Evolutionary conservation across 2,113 vertebrate genomes (phyloP).

Genomic region (Murina feae): DNA sequence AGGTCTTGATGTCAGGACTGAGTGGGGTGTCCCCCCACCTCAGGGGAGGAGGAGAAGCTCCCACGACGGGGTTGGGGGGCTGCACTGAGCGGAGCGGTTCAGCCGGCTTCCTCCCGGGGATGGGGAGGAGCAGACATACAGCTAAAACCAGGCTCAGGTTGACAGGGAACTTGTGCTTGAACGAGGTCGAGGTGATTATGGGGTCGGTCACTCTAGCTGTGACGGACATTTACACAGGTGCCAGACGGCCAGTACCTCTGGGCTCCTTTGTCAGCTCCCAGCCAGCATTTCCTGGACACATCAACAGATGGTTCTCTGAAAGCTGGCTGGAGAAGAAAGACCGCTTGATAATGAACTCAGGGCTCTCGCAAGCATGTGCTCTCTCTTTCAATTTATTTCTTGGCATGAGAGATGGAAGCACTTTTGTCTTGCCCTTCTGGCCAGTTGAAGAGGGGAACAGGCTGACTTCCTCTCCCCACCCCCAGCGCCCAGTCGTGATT

Average conservation of each 20-base stretch:
- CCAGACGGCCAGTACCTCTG: not conserved
- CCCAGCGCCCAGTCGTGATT: not conserved
- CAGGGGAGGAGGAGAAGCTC: not conserved
- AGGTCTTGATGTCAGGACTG: slow-evolving; percentile 45
- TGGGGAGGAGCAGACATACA: not conserved
- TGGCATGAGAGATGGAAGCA: not conserved
- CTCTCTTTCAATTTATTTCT: not conserved
- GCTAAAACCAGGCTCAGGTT: not conserved
- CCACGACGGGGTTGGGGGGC: not conserved
- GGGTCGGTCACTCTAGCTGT: not conserved
- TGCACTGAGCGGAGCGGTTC: not conserved
- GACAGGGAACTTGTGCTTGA: not conserved
- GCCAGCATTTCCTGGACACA: not conserved
- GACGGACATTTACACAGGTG: slow-evolving; percentile 25
- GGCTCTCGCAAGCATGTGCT: not conserved
- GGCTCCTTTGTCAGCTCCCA: not conserved
- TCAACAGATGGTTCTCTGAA: not conserved
- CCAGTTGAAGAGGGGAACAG: not conserved
- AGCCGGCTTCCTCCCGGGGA: not conserved
- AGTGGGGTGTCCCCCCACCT: slow-evolving; percentile 25
- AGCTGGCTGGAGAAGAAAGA: not conserved
- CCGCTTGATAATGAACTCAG: not conserved
- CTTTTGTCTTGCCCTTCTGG: not conserved
- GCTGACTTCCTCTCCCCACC: not conserved
- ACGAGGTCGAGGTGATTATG: not conserved